These are phyloP conservation scores for Oikopleura vanhoeffeni DNA, from an alignment of 23 tunicate genomes.

Conservation along the genomic window DNA sequence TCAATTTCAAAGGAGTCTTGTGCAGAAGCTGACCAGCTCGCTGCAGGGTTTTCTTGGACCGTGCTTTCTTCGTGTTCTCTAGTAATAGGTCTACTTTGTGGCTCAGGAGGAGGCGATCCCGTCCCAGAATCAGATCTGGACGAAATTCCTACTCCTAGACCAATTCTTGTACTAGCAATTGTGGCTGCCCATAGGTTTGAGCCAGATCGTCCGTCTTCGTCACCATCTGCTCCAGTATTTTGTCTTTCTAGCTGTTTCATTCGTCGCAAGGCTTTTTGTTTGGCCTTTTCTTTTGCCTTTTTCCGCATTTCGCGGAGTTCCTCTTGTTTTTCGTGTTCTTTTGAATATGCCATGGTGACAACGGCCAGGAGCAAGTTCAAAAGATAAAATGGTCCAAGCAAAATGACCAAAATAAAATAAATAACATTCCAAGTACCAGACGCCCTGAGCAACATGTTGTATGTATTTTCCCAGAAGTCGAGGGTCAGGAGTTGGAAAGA, in stretches of 20 bases:
- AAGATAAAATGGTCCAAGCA: slow-evolving; percentile 72
- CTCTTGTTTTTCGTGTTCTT: slow-evolving; percentile 49
- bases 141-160: background rate
- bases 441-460: slow-evolving; percentile 77
- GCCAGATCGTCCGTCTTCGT: background rate
- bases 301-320: slow-evolving; percentile 35
- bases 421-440: slow-evolving; percentile 67
- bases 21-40: background rate
- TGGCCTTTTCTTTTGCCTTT: slow-evolving; percentile 40
- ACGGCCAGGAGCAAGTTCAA: slow-evolving; percentile 67
- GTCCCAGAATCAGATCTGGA: background rate
- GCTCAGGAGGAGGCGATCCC: background rate
- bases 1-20: slow-evolving; percentile 2
- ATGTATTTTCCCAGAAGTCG: slow-evolving; percentile 84
- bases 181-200: background rate
- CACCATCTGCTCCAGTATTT: background rate
- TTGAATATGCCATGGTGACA: slow-evolving; percentile 61
- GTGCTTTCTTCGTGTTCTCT: background rate
- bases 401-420: slow-evolving; percentile 48
- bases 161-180: background rate
- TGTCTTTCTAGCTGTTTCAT: slow-evolving; percentile 17
- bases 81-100: background rate
- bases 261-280: slow-evolving; percentile 26
- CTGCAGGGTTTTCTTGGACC: background rate
- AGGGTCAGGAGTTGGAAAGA: slow-evolving; percentile 69